Base-by-base conservation (phyloP, 2,797 vertebrate genomes). In the Syngnathus acus region DNA sequence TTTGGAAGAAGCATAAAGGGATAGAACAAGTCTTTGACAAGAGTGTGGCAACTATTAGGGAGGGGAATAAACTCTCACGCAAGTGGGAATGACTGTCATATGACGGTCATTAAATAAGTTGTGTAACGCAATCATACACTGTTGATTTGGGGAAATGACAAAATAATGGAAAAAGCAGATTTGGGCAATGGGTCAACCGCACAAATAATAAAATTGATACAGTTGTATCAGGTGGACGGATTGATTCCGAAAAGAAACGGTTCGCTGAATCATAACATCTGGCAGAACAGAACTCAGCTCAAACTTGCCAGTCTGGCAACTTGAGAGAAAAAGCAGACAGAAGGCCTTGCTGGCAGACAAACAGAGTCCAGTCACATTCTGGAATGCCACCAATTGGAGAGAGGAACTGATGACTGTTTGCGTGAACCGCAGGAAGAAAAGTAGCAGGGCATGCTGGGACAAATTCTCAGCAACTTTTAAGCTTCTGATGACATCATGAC, bases 371-470 rank as follows among this genome's bases (percentile, higher is more conserved):
- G 68, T 66, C 55, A 78, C 66, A 68, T 68, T 67, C 83, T 80
- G 84, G 84, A 90, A 91, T 89, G 85, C 73, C 72, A 82, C 76
- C 76, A 82, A 87, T 84, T 77, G 80, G 68, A 75, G 69, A 0
- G 65, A 87, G 87, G 81, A 90, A 86, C 77, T 77, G 77, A 75
- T 74, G 69, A 77, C 67, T 53, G 39, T 68, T 69, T 82, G 72
- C n/a, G 58, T 55, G 65, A 55, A 65, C 17, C 39, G 26, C 26
- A 37, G 14, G 39, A 55, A 32, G 16, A 1, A 10, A 39, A 42
- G 58, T 43, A 57, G 62, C 16, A 17, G 57, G 68, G 76, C 87
- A 84, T 81, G 88, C 81, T 75, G 55, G 70, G 82, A 73, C 87
- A 86, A 71, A 76, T 63, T 64, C 74, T 70, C 32, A 1, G 11